These are phyloP conservation scores for Paradoxurus hermaphroditus DNA, from an alignment of 2,113 vertebrate genomes.

Conservation along the genomic window DNA sequence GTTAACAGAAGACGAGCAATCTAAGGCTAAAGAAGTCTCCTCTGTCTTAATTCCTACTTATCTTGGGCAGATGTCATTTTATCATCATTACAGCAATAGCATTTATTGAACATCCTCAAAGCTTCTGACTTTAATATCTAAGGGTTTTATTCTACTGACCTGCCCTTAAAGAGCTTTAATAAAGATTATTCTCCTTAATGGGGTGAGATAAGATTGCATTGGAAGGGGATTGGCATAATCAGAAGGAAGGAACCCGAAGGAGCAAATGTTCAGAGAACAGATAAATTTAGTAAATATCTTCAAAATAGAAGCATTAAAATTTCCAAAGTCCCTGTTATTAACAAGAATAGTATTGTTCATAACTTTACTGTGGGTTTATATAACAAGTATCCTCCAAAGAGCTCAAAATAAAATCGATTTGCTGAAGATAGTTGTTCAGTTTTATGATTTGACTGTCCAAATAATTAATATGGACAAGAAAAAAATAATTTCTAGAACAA, in stretches of 20 bases:
- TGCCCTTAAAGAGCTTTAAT: slow-evolving; percentile 17
- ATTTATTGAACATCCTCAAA: slow-evolving; percentile 27
- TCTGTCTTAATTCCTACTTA: slow-evolving; percentile 42
- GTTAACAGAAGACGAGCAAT: slow-evolving; percentile 7
- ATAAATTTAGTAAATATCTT: slow-evolving; percentile 9
- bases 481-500: not conserved
- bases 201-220: slow-evolving; percentile 18
- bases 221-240: slow-evolving; percentile 9
- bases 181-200: slow-evolving; percentile 13
- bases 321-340: not conserved
- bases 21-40: not conserved
- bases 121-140: slow-evolving; percentile 30
- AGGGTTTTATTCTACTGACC: not conserved
- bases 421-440: not conserved
- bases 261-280: not conserved
- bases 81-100: not conserved
- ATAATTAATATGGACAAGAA: not conserved
- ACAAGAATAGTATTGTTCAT: not conserved
- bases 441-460: slow-evolving; percentile 7
- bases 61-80: slow-evolving; percentile 37
- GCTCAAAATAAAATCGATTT: slow-evolving; percentile 31
- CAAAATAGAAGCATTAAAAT: not conserved
- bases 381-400: not conserved
- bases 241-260: not conserved
- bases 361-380: not conserved